Base-by-base conservation (phyloP, 1,140 invertebrate genomes). In the Octopus sinensis region DNA sequence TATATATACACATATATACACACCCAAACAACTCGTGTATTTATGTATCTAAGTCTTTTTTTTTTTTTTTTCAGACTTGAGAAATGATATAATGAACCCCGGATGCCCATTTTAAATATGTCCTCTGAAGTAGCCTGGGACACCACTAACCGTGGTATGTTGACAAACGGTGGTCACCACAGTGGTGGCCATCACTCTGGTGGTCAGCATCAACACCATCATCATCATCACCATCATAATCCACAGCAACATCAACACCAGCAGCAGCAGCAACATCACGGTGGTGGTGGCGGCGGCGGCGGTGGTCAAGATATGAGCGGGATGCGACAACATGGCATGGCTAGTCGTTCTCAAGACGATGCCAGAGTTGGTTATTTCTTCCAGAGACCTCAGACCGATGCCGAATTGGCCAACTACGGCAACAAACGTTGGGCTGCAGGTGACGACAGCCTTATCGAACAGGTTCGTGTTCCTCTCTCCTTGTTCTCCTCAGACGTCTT, bases 351-450 rank as follows among this genome's bases (percentile, higher is more conserved):
- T 83, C 95, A 95, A 91, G 95, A 96, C 90, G 96, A 96, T 92
- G 95, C 95, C 80, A 94, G 94, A 88, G 95, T 96, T 83, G 94
- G 95, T 85, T 96, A 96, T 90, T 94, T 96, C 81, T 96, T 95
- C 90, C 95, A 96, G 91, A 91, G 95, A 84, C 93, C 94, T 51
- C 94, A 95, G 81, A 92, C 93, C 81, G 95, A 96, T 88, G 92
- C 93, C 77, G 94, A 95, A 87, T 94, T 95, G 87, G 81, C 80
- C 30, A 93, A 85, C 78, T 92, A 91, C 82, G 85, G 82, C 43
- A 95, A 95, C 90, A 94, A 94, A 87, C 92, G 95, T 84, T 96
- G 95, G 95, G 93, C 95, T 68, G 91, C 95, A 56, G 95, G 94
- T 78, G 95, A 96, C 90, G 95, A 96, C 89, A 93, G 93, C 87